Base-by-base conservation (phyloP, 2,797 vertebrate genomes). In the Anniella stebbinsi region DNA sequence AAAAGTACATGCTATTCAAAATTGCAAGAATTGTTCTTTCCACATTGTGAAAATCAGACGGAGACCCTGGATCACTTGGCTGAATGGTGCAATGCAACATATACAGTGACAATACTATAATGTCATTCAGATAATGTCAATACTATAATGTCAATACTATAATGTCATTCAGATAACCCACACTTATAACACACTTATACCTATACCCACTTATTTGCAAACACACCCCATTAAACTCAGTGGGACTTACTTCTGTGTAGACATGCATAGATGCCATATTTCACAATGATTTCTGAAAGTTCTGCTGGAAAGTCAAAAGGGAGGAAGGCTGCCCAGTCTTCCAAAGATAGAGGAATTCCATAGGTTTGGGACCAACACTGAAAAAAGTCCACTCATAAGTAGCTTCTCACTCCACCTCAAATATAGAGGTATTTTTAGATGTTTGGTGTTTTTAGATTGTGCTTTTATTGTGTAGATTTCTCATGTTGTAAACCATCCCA, bases 1-100 rank as follows among this genome's bases (percentile, higher is more conserved):
- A 75, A 80, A 57, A 66, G 88, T 4, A 69, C 78, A 48, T 45
- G 80, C 54, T 70, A 81, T 92, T 95, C 92, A 69, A 90, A 93
- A 88, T 70, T 60, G 84, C 30, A 0, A 2, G 2, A 51, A 83
- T 67, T 66, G 30, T 28, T 66, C 13, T 60, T 84, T 33, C 0
- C 0, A 86, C 11, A 11, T 38, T 57, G 25, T 54, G 48, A 60
- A 78, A 83, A 66, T 73, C 18, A 83, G 38, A 66, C 25, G 91
- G 13, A 89, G 78, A 90, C 12, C 51, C 12, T n/a, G 11, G 45
- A 1, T 0, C 2, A 7, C 0, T 3, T 54, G 94, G 51, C 60
- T 78, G 36, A 91, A 69, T 33, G 67, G 30, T 8, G 69, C 84
- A 30, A 38, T 0, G 28, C 48, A 82, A 81, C 0, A n/a, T n/a